Percentiles rank a stretch among this genome's conserved stretches.
Conservation (phyloP, 2,888 invertebrate species). For the Nomada goodeniana region DNA sequence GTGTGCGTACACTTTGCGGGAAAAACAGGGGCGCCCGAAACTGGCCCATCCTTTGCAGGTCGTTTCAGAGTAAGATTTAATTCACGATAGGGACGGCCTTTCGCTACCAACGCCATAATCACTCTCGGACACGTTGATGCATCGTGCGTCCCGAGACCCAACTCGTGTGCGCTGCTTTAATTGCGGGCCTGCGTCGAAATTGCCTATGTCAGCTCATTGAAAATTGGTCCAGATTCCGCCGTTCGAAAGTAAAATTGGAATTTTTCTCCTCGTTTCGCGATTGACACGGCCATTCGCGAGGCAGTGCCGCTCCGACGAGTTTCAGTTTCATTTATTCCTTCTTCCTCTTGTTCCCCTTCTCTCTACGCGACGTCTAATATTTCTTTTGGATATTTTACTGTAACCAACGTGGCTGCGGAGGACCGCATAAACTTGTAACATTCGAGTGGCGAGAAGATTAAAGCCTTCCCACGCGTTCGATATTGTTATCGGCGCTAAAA, state of each 20-base stretch:
- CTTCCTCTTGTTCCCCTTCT: not conserved
- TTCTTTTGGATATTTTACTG: too few relatives aligned
- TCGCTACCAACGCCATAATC: conserved; percentile 72
- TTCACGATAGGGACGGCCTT: conserved; percentile 73
- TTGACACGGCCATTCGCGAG: not conserved
- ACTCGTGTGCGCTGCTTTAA: conserved; percentile 63
- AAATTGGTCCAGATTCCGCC: conserved; percentile 44
- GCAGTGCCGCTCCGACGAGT: too few relatives aligned
- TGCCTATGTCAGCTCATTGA: conserved; percentile 65
- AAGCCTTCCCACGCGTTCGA: too few relatives aligned
- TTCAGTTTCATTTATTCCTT: not conserved
- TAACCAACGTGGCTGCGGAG: too few relatives aligned
- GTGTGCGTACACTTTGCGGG: conserved; percentile 34
- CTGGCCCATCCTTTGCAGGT: conserved; percentile 15
- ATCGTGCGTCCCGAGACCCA: conserved; percentile 58
- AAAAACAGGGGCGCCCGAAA: conserved; percentile 40
- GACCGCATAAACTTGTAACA: too few relatives aligned
- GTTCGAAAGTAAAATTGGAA: conserved; percentile 44
- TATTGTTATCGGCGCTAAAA: too few relatives aligned
- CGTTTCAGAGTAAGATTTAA: conserved; percentile 75
- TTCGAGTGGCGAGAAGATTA: too few relatives aligned
- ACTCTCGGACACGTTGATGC: conserved; percentile 69
- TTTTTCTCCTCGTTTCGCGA: not conserved
- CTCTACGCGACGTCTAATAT: too few relatives aligned
- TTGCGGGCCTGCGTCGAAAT: conserved; percentile 59